Percentiles rank a stretch among this genome's conserved stretches.
These are phyloP conservation scores for Idaea aversata DNA, from an alignment of 2,888 invertebrate genomes.

Conservation along the genomic window DNA sequence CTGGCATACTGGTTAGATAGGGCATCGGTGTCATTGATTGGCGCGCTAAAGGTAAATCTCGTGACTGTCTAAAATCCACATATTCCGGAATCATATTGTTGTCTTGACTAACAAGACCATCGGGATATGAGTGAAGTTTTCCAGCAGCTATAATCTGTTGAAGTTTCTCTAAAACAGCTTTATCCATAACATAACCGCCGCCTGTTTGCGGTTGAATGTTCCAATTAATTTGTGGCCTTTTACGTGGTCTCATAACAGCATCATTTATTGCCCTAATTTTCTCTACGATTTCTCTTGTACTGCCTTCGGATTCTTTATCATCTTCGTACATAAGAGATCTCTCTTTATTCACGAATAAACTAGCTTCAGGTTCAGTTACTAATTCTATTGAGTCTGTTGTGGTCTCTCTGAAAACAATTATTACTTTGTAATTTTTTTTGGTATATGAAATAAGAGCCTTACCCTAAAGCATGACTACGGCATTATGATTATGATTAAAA, in stretches of 20 bases:
- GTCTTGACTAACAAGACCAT: slow-evolving; percentile 38
- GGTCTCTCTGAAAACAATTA: slow-evolving; percentile 46
- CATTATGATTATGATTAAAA: slow-evolving; percentile 23
- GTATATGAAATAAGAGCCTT: slow-evolving; percentile 10
- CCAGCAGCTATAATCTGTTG: slow-evolving; percentile 62
- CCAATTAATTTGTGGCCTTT: slow-evolving; percentile 47
- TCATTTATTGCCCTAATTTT: slow-evolving; percentile 79
- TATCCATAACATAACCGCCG: slow-evolving; percentile 52
- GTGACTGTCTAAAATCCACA: slow-evolving; percentile 35
- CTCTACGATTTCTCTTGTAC: slow-evolving; percentile 69
- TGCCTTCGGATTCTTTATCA: slow-evolving; percentile 37
- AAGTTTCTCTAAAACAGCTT: slow-evolving; percentile 60
- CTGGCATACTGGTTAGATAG: slow-evolving; percentile 58
- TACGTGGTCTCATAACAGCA: slow-evolving; percentile 58
- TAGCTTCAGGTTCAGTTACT: slow-evolving; percentile 20
- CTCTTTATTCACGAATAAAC: slow-evolving; percentile 35
- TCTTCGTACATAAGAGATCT: slow-evolving; percentile 46
- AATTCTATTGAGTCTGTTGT: slow-evolving; percentile 27
- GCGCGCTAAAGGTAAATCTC: slow-evolving; percentile 29
- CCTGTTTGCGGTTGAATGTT: slow-evolving; percentile 47
- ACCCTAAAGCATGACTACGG: slow-evolving; percentile 16
- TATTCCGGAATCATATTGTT: slow-evolving; percentile 36
- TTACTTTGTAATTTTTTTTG: slow-evolving; percentile 2
- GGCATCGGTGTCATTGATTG: slow-evolving; percentile 37
- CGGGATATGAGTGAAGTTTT: slow-evolving; percentile 44